Evolutionary conservation across 92 coral and sea anemone genomes (phyloP), one percentile per base, ranked within the genome.

Genomic region (Palythoa grandis): DNA sequence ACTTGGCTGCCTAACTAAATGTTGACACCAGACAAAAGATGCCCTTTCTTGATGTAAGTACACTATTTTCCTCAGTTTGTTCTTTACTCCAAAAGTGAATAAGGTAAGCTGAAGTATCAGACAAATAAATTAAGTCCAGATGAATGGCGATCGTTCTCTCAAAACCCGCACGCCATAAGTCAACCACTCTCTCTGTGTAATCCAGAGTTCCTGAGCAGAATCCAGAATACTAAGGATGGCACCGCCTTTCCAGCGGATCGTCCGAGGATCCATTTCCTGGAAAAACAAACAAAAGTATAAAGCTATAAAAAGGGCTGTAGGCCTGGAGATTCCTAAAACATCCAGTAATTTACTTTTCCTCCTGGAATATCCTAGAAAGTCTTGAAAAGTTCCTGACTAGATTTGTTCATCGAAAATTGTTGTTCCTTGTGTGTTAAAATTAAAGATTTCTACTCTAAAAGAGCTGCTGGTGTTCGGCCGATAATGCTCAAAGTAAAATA

Each of bases 251-350:
- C 99, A 97, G 73, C 95, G 95, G 66, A 97, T 96, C 7, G 96
- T 97, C 22, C 99, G 98, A 1, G 99, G 97, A 82, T 97, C 98
- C 94, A 97, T 95, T 72, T 97, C 99, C 99, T 97, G 35, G 88
- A 15, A 22, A 73, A 65, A 7, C 56, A 19, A 76, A 11, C 38
- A 10, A 53, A 52, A 52, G 5, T 23, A 6, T 19, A 24, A 8
- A 4, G n/a, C 16, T 12, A 71, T 71, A 71, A 24, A 68, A 24
- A 25, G 73, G 24, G 73, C 22, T 68, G 73, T 68, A 68, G 73
- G 35, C 35, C 35, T 29, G 1, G 35, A 29, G 1, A 29, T 29
- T 29, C 35, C 35, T 29, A 29, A 0, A 29, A 1, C 35, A 29
- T 29, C 35, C 35, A 29, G 35, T 29, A 29, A 29, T 29, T 29